Evolutionary conservation across 2,797 vertebrate species (phyloP), one percentile per base, ranked within the genome.

Genomic region (Sardinella longiceps): DNA sequence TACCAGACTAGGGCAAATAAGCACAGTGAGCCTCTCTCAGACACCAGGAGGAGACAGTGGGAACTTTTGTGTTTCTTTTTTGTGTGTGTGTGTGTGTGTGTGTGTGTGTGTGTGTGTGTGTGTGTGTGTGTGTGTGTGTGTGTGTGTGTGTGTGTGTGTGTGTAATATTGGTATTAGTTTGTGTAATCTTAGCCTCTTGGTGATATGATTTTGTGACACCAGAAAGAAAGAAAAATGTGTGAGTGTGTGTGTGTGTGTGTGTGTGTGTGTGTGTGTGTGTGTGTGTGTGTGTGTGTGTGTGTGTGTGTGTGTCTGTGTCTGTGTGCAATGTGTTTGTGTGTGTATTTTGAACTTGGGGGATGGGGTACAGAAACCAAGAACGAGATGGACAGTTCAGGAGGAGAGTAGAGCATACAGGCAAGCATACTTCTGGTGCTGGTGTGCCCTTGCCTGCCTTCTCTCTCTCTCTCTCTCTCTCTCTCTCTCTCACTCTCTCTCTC

Each of bases 361-460:
- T 23, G 53, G 53, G 53, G 11, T 15, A 18, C 14, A 51, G 50
- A 51, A 15, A 51, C 50, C 12, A 15, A 84, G 83, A 77, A 50
- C 15, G 58, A 77, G 10, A 80, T n/a, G 12, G 30, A 70, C 45
- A 85, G 80, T 63, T n/a, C 9, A 25, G 56, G 56, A 25, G 56
- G 56, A 60, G 56, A 10, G 56, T 6, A 58, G n/a, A 58, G 56
- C 56, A 53, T 18, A 23, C 51, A 58, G 56, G n/a, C 53, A 58
- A 23, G 23, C 56, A n/a, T 53, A 66, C 81, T 85, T 70, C 84
- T 43, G 46, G 56, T 88, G 84, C 85, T 83, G 81, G 86, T 30
- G 50, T 88, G 89, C 84, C 88, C 89, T 89, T 89, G 88, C 87
- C 86, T 88, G 58, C 82, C 83, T 37, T 82, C 70, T 25, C 80